Evolutionary conservation across 2,113 vertebrate genomes (phyloP).

Genomic region (Myotis lucifugus): DNA sequence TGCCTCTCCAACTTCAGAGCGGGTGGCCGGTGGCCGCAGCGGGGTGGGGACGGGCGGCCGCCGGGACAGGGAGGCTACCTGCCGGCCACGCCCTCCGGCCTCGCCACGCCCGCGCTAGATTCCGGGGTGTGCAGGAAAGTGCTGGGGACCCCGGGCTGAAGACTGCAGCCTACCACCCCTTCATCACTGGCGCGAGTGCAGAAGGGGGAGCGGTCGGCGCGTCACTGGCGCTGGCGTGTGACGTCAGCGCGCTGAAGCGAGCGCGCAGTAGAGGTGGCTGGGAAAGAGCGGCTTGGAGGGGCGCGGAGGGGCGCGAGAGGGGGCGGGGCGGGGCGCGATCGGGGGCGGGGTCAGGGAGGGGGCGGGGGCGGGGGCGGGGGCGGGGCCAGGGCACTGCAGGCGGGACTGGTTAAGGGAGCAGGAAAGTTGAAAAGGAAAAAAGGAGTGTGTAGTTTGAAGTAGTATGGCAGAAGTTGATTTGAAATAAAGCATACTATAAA

Average conservation of each 20-base stretch:
- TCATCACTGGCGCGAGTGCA: fast-evolving
- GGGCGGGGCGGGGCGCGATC: too few relatives aligned
- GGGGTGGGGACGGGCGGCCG: neutral
- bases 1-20: conserved; percentile 28
- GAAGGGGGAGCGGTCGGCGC: neutral
- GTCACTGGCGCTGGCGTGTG: conserved; percentile 58
- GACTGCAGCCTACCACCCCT: neutral
- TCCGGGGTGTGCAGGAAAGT: too few relatives aligned
- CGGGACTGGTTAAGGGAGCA: fast-evolving
- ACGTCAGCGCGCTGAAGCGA: conserved; percentile 49
- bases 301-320: too few relatives aligned
- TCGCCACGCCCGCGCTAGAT: neutral
- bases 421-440: fast-evolving
- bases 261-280: neutral
- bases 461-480: neutral
- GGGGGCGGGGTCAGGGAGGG: neutral
- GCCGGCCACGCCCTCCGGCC: neutral
- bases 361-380: neutral
- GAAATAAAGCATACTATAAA: neutral
- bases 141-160: fast-evolving
- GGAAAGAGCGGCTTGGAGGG: neutral
- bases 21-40: neutral
- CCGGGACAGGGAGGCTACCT: neutral
- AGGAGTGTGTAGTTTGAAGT: too few relatives aligned
- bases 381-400: fast-evolving